These are phyloP conservation scores for Rhynchopsitta pachyrhyncha DNA, from an alignment of 2,113 vertebrate species.

Conservation along the genomic window DNA sequence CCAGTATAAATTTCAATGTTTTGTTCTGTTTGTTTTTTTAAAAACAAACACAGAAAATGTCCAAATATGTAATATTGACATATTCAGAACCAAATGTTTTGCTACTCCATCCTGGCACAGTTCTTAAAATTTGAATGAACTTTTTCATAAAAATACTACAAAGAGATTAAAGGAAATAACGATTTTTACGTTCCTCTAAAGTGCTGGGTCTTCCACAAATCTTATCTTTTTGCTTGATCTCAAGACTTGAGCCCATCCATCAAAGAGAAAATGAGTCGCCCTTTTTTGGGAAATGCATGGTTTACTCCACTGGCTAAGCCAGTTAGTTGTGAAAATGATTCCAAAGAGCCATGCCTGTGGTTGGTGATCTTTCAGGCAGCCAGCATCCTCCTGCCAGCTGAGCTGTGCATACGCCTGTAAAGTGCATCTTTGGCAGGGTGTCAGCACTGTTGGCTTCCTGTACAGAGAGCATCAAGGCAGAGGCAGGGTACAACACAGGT, in stretches of 20 bases:
- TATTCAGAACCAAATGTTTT: conserved; percentile 64
- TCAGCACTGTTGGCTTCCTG: neutral
- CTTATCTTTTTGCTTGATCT: neutral
- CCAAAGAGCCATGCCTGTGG: neutral
- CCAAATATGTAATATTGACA: conserved; percentile 62
- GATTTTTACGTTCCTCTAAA: neutral
- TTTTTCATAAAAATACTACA: conserved; percentile 7
- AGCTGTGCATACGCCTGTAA: neutral
- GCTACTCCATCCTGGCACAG: conserved; percentile 5
- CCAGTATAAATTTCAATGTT: conserved; percentile 55
- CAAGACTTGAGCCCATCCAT: neutral
- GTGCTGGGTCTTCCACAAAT: neutral
- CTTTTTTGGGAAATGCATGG: neutral
- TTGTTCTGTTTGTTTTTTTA: conserved; percentile 52
- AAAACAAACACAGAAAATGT: conserved; percentile 28
- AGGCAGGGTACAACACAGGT: neutral
- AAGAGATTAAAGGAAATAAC: neutral
- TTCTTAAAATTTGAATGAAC: conserved; percentile 29
- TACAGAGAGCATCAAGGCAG: neutral
- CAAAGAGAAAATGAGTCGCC: neutral
- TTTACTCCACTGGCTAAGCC: neutral
- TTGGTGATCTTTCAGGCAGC: neutral
- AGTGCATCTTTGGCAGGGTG: neutral
- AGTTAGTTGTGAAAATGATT: neutral
- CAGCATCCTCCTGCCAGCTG: neutral